Base-by-base conservation (phyloP, 2,797 vertebrate genomes). In the Urosaurus nigricauda region DNA sequence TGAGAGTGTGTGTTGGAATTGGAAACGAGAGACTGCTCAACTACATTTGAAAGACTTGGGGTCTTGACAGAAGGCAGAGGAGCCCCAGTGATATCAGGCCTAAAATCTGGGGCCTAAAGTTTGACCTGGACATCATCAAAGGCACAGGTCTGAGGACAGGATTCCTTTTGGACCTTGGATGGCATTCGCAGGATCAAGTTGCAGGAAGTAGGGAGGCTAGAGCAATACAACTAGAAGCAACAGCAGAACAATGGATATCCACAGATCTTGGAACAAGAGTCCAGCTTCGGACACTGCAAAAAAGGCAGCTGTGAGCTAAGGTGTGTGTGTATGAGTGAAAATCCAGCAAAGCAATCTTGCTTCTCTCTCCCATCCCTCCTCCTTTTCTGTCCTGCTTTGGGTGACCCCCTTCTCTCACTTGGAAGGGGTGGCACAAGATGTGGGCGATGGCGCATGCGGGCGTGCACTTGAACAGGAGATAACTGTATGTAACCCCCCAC, bases 381-480 rank as follows among this genome's bases (percentile, higher is more conserved):
- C 83, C 32, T 47, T 51, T 24, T 40, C 77, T 35, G 14, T 29
- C 56, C 53, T 51, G 14, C 56, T 51, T 16, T 51, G 70, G 40
- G 32, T 2, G 68, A 65, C 17, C 37, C 56, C 80, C 35, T 56
- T 73, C 74, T 88, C 77, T 70, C 24, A 6, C 56, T 14, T 81
- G 58, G 78, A n/a, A 75, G n/a, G 16, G 88, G n/a, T 60, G 60
- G 63, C 37, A 60, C 65, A 60, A 71, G 56, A n/a, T 65, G 58
- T 74, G 51, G 75, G 77, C 1, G 70, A 68, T 85, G 56, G 78
- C 58, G 70, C 84, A 86, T 82, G 78, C 56, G 16, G 43, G 88
- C 43, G 78, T 89, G 88, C 56, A 75, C 70, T 35, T 65, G 58
- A 65, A 65, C 56, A 75, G 84, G 84, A 85, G 83, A 89, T 47